Conservation (phyloP, 2,797 vertebrate genomes). For the Leptoclinus maculatus region DNA sequence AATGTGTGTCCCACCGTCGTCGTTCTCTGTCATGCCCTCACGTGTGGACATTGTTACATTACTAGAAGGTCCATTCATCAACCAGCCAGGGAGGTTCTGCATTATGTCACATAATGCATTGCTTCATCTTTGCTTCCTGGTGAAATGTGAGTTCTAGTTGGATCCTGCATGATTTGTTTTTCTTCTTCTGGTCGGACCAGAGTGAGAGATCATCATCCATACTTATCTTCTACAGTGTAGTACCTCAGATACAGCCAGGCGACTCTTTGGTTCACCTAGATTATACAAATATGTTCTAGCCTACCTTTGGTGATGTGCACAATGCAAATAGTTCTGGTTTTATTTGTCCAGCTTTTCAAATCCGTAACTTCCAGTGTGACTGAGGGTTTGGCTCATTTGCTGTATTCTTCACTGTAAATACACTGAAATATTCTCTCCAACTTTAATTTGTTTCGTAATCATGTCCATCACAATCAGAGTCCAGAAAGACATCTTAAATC, state of each 20-base stretch:
- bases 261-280: background rate
- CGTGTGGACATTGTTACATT: constrained; percentile 9
- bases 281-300: background rate
- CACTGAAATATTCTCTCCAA: background rate
- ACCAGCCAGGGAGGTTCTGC: background rate
- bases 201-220: background rate
- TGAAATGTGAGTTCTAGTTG: background rate
- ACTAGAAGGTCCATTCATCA: background rate
- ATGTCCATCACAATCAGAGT: background rate
- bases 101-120: background rate
- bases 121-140: background rate
- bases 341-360: background rate
- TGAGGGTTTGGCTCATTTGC: background rate
- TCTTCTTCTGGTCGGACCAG: background rate
- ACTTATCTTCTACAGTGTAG: no score
- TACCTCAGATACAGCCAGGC: background rate
- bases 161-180: constrained; percentile 15
- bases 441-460: background rate
- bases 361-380: background rate
- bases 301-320: background rate
- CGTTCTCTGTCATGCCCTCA: background rate
- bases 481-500: background rate
- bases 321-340: background rate
- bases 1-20: background rate
- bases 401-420: background rate